Evolutionary conservation across 2,888 invertebrate species (phyloP), one percentile per base, ranked within the genome.

Genomic region (Tholera decimalis): DNA sequence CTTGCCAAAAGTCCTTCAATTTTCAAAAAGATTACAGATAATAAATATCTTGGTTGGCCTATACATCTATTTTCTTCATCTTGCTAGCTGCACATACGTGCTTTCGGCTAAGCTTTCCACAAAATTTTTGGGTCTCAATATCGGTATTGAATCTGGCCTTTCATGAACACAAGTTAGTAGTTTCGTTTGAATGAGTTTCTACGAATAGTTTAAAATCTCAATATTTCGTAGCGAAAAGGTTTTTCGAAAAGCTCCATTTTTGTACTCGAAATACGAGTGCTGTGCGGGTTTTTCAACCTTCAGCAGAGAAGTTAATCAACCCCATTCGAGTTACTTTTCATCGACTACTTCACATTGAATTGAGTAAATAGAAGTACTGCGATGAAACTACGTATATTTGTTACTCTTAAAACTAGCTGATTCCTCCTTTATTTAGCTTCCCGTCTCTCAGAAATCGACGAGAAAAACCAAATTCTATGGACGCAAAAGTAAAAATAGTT

Each of bases 291-390:
- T 74, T 71, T 65, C 41, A 62, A 46, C 37, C 37, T 59, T 30
- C 54, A 49, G 9, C 28, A 39, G 37, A 57, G 49, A 70, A 77
- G 68, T 64, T 66, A 74, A 81, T 81, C 74, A 78, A 66, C 33
- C 54, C 55, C 41, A 66, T 49, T 65, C 46, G 41, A 63, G 59
- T 59, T 51, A 44, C 47, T 71, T 71, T 77, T 69, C 73, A 53
- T 26, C 41, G 43, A 24, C 49, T 58, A 51, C 37, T 63, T 37
- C 57, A 47, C 26, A 51, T 28, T 60, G 41, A 60, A 75, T 51
- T 37, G 46, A 55, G 49, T 64, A 58, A 55, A 74, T 63, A 39
- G 64, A 68, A 61, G 30, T 13, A 20, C 24, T 41, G 28, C 15
- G 26, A 46, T 51, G 22, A 39, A 53, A 47, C 22, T 50, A 24